Evolutionary conservation across 2,888 invertebrate genomes (phyloP).

Genomic region (Pristionchus maxplancki): DNA sequence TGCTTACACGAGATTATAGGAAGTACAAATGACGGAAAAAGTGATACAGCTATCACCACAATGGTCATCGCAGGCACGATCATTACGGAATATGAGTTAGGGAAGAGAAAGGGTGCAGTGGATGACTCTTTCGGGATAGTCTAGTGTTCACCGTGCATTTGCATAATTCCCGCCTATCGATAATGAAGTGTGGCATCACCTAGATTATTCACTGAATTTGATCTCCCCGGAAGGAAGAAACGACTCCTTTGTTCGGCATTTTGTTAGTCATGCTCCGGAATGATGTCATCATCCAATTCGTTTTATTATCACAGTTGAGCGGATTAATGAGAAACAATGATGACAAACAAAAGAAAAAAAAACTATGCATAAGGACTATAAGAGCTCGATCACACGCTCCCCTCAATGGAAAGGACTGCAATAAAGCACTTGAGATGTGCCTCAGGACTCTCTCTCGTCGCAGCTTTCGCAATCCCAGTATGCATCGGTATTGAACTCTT

Average conservation of each 20-base stretch:
- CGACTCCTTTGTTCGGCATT: too few relatives aligned
- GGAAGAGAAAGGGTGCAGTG: not conserved
- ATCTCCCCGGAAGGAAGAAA: too few relatives aligned
- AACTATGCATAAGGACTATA: too few relatives aligned
- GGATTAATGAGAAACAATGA: too few relatives aligned
- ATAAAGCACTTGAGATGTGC: too few relatives aligned
- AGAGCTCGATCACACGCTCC: too few relatives aligned
- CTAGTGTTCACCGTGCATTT: not conserved
- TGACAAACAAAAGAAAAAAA: too few relatives aligned
- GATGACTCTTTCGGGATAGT: not conserved
- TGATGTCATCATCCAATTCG: too few relatives aligned
- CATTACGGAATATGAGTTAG: not conserved
- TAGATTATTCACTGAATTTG: too few relatives aligned
- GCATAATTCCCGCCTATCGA: constrained; percentile 2
- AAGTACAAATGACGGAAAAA: not conserved
- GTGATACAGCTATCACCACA: not conserved
- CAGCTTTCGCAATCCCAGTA: constrained; percentile 49
- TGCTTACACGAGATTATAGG: constrained; percentile 1
- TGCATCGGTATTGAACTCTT: constrained; percentile 38
- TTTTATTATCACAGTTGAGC: too few relatives aligned
- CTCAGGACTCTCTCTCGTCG: constrained; percentile 7
- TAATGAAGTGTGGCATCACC: not conserved
- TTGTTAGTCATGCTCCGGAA: too few relatives aligned
- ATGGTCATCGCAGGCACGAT: not conserved
- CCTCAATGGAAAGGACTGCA: too few relatives aligned